A percentile compares a stretch with the other conserved stretches of the same genome.
These are phyloP conservation scores for Pelvicachromis taeniatus DNA, from an alignment of 2,113 vertebrate genomes.

Conservation along the genomic window DNA sequence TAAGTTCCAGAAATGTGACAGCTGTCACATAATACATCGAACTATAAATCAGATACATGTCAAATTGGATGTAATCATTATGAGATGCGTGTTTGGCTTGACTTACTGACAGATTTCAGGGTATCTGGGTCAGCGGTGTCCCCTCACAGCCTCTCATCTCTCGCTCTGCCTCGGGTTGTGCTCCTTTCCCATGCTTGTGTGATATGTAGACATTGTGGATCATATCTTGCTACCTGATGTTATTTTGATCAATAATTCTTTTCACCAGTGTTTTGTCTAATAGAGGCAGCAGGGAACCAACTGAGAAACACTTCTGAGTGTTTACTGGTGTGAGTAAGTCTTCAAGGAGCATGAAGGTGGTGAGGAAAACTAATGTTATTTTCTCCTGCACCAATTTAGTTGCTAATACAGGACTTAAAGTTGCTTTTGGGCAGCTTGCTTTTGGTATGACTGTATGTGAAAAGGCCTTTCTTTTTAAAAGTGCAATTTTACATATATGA, in stretches of 20 bases:
- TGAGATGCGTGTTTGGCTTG: background rate
- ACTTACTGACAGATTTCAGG: background rate
- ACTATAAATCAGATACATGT: background rate
- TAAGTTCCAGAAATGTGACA: background rate
- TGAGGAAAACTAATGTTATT: background rate
- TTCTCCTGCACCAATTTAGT: background rate
- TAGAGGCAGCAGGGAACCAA: background rate
- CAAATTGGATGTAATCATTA: background rate
- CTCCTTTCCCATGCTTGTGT: background rate
- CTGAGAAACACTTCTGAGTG: background rate
- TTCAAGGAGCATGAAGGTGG: background rate
- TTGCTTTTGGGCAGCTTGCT: background rate
- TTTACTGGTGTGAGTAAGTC: background rate
- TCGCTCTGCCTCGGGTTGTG: background rate
- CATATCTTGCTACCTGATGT: background rate
- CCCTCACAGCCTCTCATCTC: background rate
- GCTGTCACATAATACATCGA: background rate
- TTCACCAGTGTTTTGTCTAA: background rate
- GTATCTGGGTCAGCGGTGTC: slow-evolving; percentile 20
- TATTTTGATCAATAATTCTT: background rate
- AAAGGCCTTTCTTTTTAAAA: background rate
- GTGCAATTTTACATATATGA: background rate
- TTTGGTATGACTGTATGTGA: background rate
- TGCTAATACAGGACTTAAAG: background rate
- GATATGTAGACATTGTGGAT: background rate